Base-by-base conservation (phyloP, 2,113 vertebrate genomes). In the Porphyrio hochstetteri region DNA sequence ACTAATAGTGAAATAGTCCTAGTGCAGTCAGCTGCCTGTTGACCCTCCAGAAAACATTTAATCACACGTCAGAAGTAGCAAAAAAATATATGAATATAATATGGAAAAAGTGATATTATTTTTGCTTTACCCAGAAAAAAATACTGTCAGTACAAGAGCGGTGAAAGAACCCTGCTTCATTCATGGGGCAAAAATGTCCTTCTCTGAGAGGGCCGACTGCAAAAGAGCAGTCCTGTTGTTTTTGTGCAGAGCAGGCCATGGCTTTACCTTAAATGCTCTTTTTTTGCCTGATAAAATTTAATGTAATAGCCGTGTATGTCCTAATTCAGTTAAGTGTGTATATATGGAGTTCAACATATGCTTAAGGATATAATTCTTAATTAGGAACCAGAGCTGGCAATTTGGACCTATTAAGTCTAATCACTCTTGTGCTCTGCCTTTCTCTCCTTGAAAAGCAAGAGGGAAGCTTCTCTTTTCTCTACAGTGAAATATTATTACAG, bases 341-440 rank as follows among this genome's bases (percentile, higher is more conserved):
- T 53, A 13, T 76, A 46, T 59, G 36, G 50, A 48, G 63, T 72
- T 88, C 78, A 94, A 42, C 44, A 10, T 65, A 50, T 44, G 52
- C 74, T 87, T 79, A 72, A 68, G 67, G 53, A 68, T 76, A 20
- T 42, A 76, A 57, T 82, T 92, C 55, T 48, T 69, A 91, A 82
- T 91, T 91, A 80, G 25, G 23, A 36, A 31, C 24, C 18, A 16
- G 31, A 63, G 71, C 82, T 96, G 82, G 76, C 50, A 83, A 27
- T 94, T 90, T 72, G 63, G 76, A 74, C 31, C 25, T 79, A 38
- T 80, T 74, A 94, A 70, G n/a, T 79, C 57, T 50, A 70, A 91
- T 91, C 28, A 61, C 15, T 82, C 65, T 64, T 79, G 31, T 91
- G 40, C 40, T 72, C 25, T 90, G 72, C 2, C 71, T 91, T 90